Conservation (phyloP, 2,797 vertebrate genomes). For the Erethizon dorsatum region DNA sequence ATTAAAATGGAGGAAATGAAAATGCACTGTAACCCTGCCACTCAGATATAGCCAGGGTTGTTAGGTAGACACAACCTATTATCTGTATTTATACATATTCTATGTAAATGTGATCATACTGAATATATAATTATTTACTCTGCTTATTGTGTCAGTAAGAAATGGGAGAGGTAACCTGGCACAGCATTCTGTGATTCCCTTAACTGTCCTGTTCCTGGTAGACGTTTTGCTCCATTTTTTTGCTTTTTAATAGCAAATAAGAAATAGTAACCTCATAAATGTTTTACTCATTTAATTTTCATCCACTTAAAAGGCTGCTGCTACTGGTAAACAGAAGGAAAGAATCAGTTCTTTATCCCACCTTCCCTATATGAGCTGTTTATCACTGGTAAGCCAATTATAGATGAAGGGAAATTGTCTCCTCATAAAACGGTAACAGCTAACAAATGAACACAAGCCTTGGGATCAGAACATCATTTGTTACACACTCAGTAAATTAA, state of each 20-base stretch:
- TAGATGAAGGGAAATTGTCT: neutral
- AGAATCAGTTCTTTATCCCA: neutral
- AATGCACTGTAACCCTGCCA: neutral
- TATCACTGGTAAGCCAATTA: neutral
- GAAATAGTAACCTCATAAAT: neutral
- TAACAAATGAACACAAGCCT: neutral
- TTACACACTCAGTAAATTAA: neutral
- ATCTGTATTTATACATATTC: neutral
- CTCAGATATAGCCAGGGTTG: neutral
- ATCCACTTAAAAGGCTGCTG: neutral
- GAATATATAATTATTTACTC: neutral
- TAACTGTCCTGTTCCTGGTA: neutral
- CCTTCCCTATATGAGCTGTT: neutral
- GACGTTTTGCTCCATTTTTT: neutral
- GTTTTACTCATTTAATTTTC: neutral
- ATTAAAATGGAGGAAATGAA: neutral
- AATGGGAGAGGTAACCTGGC: neutral
- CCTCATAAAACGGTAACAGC: neutral
- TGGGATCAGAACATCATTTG: neutral
- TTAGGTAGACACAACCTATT: neutral
- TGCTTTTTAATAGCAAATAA: neutral
- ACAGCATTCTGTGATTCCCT: neutral
- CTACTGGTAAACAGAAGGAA: neutral
- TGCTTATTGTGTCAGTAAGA: neutral
- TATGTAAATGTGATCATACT: neutral